Percentiles rank a stretch among this genome's conserved stretches.
Evolutionary conservation across 2,888 invertebrate genomes (phyloP).

Genomic region (Cantharis nigra): DNA sequence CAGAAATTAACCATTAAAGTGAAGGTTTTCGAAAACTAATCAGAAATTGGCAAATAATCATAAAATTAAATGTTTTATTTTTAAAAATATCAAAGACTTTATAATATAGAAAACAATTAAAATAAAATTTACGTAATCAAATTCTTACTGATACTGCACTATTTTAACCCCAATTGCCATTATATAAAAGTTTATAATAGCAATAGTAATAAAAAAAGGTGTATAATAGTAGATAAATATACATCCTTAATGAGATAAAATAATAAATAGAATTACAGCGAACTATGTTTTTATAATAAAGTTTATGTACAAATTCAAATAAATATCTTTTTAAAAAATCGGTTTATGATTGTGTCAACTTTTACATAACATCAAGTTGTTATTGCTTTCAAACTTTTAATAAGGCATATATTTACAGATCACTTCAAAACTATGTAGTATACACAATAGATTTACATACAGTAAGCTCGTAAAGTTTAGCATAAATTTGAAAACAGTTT

Average conservation of each 20-base stretch:
- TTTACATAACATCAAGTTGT: neutral
- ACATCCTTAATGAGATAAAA: neutral
- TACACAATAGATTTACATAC: neutral
- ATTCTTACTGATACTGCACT: neutral
- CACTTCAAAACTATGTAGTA: neutral
- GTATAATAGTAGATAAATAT: neutral
- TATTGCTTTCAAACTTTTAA: neutral
- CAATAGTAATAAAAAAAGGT: neutral
- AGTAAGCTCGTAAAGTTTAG: too few relatives aligned
- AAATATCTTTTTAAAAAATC: neutral
- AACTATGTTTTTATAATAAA: neutral
- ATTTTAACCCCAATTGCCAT: neutral
- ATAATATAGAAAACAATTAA: neutral
- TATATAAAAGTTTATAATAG: neutral
- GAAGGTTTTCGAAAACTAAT: neutral
- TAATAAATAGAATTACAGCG: neutral
- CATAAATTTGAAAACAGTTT: too few relatives aligned
- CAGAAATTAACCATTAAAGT: neutral
- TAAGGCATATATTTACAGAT: neutral
- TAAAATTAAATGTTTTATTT: neutral
- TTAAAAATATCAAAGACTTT: neutral
- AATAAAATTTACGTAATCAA: neutral
- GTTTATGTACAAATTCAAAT: neutral
- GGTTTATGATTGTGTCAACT: neutral
- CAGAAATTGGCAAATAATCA: neutral